These are phyloP conservation scores for Phodopus roborovskii DNA, from an alignment of 2,113 vertebrate genomes.

Conservation along the genomic window DNA sequence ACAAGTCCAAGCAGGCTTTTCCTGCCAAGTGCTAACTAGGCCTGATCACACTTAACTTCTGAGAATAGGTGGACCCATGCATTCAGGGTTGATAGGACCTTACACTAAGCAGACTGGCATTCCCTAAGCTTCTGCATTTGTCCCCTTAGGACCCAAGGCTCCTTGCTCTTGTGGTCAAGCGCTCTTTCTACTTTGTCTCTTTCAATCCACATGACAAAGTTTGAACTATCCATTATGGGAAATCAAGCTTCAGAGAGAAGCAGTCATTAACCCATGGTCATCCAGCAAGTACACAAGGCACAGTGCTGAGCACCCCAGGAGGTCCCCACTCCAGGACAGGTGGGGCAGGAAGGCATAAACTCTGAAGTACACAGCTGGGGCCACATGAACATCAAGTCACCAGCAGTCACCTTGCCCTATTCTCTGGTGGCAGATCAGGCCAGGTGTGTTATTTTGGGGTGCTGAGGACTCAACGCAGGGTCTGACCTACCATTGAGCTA, in stretches of 20 bases:
- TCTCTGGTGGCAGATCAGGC: neutral
- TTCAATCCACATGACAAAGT: neutral
- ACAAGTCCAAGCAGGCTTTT: neutral
- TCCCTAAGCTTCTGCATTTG: neutral
- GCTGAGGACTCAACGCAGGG: neutral
- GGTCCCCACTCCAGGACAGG: neutral
- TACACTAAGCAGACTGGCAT: neutral
- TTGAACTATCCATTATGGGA: neutral
- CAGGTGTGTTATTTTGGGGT: neutral
- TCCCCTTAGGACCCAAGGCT: neutral
- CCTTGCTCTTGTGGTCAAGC: neutral
- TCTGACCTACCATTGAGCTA: neutral
- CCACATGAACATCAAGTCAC: neutral
- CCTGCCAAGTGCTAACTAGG: neutral
- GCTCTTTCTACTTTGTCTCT: neutral
- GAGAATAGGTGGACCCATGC: too few species aligned
- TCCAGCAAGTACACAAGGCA: neutral
- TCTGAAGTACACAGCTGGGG: rapidly evolving
- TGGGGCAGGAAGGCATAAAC: neutral
- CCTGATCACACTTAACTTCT: neutral
- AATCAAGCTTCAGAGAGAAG: neutral
- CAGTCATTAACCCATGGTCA: neutral
- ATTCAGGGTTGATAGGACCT: too few species aligned
- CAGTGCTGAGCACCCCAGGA: neutral
- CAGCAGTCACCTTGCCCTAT: too few species aligned